Conservation (phyloP, 2,113 vertebrate genomes). For the Rhinoptilus africanus region DNA sequence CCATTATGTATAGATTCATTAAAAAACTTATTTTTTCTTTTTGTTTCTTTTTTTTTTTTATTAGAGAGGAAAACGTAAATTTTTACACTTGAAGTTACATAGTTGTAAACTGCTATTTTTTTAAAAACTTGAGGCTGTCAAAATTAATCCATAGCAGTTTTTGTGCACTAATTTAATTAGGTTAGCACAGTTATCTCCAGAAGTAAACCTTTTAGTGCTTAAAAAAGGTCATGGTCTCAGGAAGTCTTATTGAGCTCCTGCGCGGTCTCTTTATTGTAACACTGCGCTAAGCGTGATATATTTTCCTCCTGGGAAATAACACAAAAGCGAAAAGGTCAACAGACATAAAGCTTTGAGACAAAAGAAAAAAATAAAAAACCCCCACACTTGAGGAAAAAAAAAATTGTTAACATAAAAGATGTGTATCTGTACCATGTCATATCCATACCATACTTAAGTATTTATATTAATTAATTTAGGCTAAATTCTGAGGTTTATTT, state of each 20-base stretch:
- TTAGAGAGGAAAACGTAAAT: neutral
- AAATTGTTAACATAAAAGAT: neutral
- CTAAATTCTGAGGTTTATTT: neutral
- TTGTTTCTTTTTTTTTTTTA: neutral
- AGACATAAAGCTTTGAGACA: neutral
- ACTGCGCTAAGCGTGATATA: neutral
- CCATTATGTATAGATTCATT: neutral
- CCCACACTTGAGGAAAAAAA: neutral
- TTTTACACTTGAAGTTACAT: neutral
- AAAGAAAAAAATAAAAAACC: neutral
- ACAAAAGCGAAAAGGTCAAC: neutral
- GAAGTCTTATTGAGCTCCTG: neutral
- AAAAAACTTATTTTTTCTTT: fast-evolving
- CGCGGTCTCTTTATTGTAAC: neutral
- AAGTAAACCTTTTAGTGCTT: neutral
- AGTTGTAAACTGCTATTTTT: neutral
- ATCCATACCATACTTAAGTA: neutral
- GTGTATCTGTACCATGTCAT: too few species aligned
- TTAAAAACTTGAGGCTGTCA: neutral
- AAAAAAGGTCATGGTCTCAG: neutral
- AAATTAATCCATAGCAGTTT: neutral
- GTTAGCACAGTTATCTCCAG: neutral
- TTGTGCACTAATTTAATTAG: neutral
- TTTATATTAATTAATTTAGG: neutral
- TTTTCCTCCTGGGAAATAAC: neutral